Percentiles rank a stretch among this genome's conserved stretches.
Evolutionary conservation across 2,888 invertebrate species (phyloP).

Genomic region (Caenorhabditis becei): DNA sequence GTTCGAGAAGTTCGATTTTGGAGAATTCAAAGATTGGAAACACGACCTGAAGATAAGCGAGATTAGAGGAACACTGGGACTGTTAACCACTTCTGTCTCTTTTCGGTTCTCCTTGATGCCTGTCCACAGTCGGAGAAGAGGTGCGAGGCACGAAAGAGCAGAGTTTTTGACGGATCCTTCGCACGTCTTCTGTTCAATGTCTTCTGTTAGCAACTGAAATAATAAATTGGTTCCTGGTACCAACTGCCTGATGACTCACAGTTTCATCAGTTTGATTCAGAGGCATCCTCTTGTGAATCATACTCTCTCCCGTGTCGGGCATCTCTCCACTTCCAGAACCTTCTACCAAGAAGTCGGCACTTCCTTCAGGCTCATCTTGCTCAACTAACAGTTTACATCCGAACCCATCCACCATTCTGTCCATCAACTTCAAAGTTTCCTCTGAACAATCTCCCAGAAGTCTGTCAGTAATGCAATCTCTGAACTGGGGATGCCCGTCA

Average conservation of each 20-base stretch:
- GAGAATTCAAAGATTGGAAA: constrained; percentile 61
- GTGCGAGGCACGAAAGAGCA: constrained; percentile 51
- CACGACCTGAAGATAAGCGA: constrained; percentile 31
- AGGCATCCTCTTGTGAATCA: neutral
- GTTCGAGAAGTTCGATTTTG: constrained; percentile 58
- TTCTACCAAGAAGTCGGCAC: constrained; percentile 34
- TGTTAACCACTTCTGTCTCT: constrained; percentile 48
- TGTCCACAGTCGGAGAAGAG: constrained; percentile 58
- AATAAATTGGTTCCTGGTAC: neutral
- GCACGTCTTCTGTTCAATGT: constrained; percentile 26
- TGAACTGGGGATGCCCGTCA: constrained; percentile 54
- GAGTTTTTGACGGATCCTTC: constrained; percentile 30
- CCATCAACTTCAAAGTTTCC: constrained; percentile 43
- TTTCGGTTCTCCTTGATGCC: constrained; percentile 62
- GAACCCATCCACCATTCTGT: constrained; percentile 41
- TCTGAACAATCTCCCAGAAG: constrained; percentile 50
- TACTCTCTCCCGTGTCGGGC: neutral
- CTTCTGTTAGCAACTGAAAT: constrained; percentile 27
- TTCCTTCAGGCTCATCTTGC: constrained; percentile 38
- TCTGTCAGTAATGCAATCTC: constrained; percentile 36
- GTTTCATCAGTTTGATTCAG: constrained; percentile 19
- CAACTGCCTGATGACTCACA: neutral
- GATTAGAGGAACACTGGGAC: neutral
- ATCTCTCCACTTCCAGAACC: constrained; percentile 24
- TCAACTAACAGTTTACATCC: constrained; percentile 39